Evolutionary conservation across 2,888 invertebrate species (phyloP).

Genomic region (Drosophila leonis): DNA sequence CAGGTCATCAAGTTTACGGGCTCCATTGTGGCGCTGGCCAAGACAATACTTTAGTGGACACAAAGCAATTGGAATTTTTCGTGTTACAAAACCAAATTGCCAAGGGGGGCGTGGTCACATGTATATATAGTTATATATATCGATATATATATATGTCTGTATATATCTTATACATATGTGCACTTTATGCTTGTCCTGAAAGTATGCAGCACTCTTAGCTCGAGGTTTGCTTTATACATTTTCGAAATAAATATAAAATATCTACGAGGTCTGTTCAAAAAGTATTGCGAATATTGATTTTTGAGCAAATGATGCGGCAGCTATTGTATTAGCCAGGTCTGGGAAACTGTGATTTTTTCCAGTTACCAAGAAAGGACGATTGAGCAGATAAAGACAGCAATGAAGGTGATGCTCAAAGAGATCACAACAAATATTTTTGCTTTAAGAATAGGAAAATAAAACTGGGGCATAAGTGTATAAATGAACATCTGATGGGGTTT

Average conservation of each 20-base stretch:
- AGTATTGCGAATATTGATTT: background rate
- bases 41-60: constrained; percentile 59
- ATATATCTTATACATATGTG: background rate
- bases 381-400: no score
- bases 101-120: background rate
- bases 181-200: constrained; percentile 42
- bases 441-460: no score
- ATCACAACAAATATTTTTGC: no score
- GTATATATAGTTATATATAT: no score
- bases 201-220: constrained; percentile 45
- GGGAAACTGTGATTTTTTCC: no score
- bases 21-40: constrained; percentile 73
- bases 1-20: constrained; percentile 75
- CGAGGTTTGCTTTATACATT: background rate
- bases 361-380: no score
- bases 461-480: no score
- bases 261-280: background rate
- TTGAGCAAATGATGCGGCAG: no score
- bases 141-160: background rate
- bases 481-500: no score
- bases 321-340: no score
- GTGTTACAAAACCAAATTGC: constrained; percentile 3
- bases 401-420: no score
- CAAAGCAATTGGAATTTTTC: constrained; percentile 15
- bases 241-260: background rate